A percentile compares a stretch with the other conserved stretches of the same genome.
Evolutionary conservation across 2,797 vertebrate species (phyloP).

Genomic region (Alcedo quadribrachys): DNA sequence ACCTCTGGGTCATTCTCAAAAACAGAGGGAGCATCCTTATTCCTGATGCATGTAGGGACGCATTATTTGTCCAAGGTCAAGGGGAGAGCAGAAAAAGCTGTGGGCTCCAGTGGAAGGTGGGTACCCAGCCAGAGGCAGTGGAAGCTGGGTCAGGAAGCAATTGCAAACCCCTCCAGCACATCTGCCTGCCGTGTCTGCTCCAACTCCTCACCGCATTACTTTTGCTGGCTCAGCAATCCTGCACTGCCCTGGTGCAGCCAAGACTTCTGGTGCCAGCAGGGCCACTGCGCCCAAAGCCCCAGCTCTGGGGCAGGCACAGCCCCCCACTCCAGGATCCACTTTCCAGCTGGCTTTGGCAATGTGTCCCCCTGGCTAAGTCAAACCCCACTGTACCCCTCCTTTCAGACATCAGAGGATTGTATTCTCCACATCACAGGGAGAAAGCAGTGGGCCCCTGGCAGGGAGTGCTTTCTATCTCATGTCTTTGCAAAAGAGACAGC

Average conservation of each 20-base stretch:
- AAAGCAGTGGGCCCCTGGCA: not conserved
- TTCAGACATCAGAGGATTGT: not conserved
- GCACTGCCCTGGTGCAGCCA: rapidly evolving
- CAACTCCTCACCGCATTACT: not conserved
- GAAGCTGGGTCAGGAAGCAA: not conserved
- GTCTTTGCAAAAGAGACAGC: not conserved
- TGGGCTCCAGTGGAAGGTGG: not conserved
- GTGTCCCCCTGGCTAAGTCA: not conserved
- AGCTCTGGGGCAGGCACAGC: too few species aligned
- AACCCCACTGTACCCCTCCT: rapidly evolving
- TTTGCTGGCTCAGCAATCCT: not conserved
- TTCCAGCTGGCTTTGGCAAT: not conserved
- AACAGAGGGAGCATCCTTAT: not conserved
- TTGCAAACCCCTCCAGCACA: not conserved
- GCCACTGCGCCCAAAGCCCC: not conserved
- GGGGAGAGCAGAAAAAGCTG: not conserved
- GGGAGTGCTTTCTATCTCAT: not conserved
- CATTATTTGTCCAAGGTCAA: not conserved
- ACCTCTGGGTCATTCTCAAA: not conserved
- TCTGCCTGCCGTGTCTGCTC: rapidly evolving
- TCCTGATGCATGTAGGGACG: rapidly evolving
- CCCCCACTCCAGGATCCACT: not conserved
- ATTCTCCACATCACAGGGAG: not conserved
- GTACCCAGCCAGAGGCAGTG: not conserved
- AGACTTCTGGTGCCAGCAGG: not conserved